These are phyloP conservation scores for Tachuris rubrigastra DNA, from an alignment of 2,113 vertebrate species.

Conservation along the genomic window DNA sequence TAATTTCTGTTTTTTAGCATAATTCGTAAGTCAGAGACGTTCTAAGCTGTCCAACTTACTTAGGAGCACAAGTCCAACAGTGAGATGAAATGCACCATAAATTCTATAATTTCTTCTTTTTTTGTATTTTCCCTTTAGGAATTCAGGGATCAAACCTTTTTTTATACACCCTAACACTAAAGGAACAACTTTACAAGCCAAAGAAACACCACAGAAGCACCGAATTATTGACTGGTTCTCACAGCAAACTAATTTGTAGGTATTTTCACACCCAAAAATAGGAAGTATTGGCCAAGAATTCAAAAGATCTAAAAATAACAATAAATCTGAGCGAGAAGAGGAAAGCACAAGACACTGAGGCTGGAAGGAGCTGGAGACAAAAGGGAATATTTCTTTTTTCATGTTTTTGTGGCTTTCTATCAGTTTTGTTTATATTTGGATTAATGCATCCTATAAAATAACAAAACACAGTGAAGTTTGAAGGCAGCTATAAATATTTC, in stretches of 20 bases:
- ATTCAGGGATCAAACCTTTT: background rate
- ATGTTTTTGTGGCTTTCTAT: background rate
- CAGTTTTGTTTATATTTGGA: constrained; percentile 27
- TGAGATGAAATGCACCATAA: background rate
- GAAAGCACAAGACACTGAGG: background rate
- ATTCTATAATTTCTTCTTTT: background rate
- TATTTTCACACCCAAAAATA: constrained; percentile 12
- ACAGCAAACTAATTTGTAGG: background rate
- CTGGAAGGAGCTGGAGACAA: background rate
- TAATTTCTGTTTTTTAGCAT: background rate
- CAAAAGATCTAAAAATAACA: constrained; percentile 15
- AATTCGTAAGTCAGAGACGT: background rate
- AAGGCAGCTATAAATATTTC: constrained; percentile 35
- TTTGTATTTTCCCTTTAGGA: background rate
- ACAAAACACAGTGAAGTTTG: background rate
- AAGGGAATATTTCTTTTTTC: background rate
- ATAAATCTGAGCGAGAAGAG: background rate
- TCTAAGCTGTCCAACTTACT: background rate
- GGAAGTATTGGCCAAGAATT: background rate
- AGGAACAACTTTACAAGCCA: background rate
- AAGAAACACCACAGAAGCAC: background rate
- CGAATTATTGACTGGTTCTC: background rate
- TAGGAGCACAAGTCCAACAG: background rate
- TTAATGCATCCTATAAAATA: background rate
- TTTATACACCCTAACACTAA: background rate